Base-by-base conservation (phyloP, 2,888 invertebrate species). In the Andrena flavipes region DNA sequence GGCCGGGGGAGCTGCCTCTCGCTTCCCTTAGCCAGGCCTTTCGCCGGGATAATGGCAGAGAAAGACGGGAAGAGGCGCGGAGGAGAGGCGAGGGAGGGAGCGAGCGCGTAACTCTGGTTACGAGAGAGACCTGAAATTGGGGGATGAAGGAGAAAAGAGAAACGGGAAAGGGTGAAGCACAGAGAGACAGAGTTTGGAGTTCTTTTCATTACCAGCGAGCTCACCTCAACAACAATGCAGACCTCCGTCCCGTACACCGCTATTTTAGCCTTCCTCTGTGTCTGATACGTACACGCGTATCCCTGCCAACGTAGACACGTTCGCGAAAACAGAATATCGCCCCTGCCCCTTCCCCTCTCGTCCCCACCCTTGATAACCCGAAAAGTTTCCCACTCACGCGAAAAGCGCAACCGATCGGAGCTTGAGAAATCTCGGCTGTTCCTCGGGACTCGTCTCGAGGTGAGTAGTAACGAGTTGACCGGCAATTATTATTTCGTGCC, bases 201-300 rank as follows among this genome's bases (percentile, higher is more conserved):
- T 91, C 90, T 91, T 90, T 92, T 91, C 91, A 92, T 92, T 91
- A 91, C 84, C 84, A 87, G 85, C 82, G 74, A 85, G 88, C 87
- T 90, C 85, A 88, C 89, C 88, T 87, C 87, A 81, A 89, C 88
- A 90, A 90, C 88, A 88, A 90, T 87, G 84, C 87, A 82, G 74
- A 67, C 72, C 74, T 80, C 42, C 80, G 70, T 74, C 42, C 76
- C 62, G 74, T 72, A 76, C 63, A 78, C 68, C 76, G 76, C 83
- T 83, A 78, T 85, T 83, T 80, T 79, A 85, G 54, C 69, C 71
- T 42, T 56, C 69, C 59, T 71, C 65, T 69, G 69, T 78, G 73
- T 77, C 62, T 70, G 62, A 81, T 71, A 74, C 80, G 79, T 73
- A 71, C 42, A 54, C 70, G 13, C 33, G 23, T 54, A 23, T 26